These are phyloP conservation scores for Clupea harengus DNA, from an alignment of 2,113 vertebrate species.

Conservation along the genomic window DNA sequence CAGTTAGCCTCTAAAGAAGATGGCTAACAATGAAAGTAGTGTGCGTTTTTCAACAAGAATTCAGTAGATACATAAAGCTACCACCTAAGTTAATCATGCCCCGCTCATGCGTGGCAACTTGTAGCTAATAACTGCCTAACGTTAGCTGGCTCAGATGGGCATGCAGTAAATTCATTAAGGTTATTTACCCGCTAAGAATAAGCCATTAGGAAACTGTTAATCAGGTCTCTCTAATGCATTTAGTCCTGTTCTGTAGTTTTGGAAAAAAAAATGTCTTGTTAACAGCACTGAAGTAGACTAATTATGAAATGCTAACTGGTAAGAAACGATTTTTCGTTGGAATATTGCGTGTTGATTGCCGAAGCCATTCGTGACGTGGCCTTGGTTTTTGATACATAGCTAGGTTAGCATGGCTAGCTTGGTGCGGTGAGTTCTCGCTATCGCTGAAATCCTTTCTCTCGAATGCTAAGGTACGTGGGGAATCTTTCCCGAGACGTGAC, in stretches of 20 bases:
- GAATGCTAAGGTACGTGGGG: conserved; percentile 83
- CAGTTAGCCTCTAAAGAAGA: background rate
- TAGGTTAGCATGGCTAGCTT: background rate
- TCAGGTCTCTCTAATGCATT: background rate
- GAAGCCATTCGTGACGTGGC: conserved; percentile 9
- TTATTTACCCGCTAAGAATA: background rate
- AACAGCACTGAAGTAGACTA: background rate
- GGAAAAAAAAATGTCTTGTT: background rate
- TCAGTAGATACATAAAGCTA: background rate
- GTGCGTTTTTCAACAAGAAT: background rate
- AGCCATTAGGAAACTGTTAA: background rate
- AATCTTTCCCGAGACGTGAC: conserved; percentile 98
- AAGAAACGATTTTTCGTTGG: background rate
- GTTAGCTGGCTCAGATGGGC: background rate
- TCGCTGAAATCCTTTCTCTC: conserved; percentile 23
- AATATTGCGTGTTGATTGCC: background rate
- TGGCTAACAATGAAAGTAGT: background rate
- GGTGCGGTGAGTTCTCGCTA: conserved; percentile 7
- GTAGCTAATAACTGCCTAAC: conserved; percentile 1
- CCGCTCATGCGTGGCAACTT: background rate
- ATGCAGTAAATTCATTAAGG: conserved; percentile 16
- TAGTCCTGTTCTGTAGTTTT: background rate
- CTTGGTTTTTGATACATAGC: conserved; percentile 5
- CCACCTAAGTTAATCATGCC: background rate
- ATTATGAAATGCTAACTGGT: conserved; percentile 10